Evolutionary conservation across 2,797 vertebrate genomes (phyloP).

Genomic region (Ctenopoma multispine): DNA sequence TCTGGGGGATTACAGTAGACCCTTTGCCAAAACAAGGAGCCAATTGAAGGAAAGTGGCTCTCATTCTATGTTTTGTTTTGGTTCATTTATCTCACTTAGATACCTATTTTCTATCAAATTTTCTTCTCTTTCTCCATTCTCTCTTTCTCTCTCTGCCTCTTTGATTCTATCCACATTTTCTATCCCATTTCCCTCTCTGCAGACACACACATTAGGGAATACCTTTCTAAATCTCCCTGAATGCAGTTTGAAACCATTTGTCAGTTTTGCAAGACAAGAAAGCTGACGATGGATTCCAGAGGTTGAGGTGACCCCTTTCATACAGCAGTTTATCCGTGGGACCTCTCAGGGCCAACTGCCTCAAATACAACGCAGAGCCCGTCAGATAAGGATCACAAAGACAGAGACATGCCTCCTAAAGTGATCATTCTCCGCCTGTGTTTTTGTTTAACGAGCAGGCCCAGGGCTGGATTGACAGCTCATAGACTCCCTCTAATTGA

Average conservation of each 20-base stretch:
- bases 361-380: constrained; percentile 71
- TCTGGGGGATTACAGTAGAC: constrained; percentile 79
- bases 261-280: constrained; percentile 76
- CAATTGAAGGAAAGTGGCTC: constrained; percentile 65
- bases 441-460: constrained; percentile 68
- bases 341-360: constrained; percentile 71
- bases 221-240: constrained; percentile 56
- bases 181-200: constrained; percentile 19
- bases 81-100: constrained; percentile 64
- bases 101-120: constrained; percentile 40
- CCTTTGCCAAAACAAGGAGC: constrained; percentile 59
- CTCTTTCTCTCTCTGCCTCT: background rate
- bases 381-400: constrained; percentile 82
- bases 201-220: constrained; percentile 58
- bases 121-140: background rate
- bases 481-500: constrained; percentile 73
- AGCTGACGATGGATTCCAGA: constrained; percentile 80
- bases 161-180: constrained; percentile 24
- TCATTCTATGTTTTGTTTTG: constrained; percentile 66
- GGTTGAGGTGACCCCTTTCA: constrained; percentile 76
- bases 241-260: constrained; percentile 74
- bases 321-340: constrained; percentile 73
- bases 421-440: constrained; percentile 68
- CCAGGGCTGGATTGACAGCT: constrained; percentile 70
- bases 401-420: constrained; percentile 73